A percentile compares a stretch with the other conserved stretches of the same genome.
These are phyloP conservation scores for Lerema accius DNA, from an alignment of 1,140 invertebrate species.

Conservation along the genomic window DNA sequence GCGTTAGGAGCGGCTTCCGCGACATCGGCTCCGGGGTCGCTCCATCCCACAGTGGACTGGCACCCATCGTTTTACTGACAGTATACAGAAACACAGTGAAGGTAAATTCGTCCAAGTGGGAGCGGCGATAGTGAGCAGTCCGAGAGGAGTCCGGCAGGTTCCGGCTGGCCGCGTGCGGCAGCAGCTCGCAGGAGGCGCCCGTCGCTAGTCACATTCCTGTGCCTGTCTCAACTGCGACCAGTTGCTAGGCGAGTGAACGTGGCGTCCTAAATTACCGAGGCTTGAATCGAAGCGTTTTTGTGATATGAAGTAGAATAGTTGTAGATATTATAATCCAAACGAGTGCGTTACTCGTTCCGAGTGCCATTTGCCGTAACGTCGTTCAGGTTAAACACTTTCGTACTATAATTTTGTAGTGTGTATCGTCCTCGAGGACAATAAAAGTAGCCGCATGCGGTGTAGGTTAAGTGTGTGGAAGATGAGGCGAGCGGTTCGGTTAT, in stretches of 20 bases:
- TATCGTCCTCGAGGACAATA: conserved; percentile 67
- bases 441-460: conserved; percentile 43
- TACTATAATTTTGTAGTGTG: conserved; percentile 60
- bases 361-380: conserved; percentile 74
- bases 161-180: conserved; percentile 30
- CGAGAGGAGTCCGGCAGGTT: conserved; percentile 42
- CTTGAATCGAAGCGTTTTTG: conserved; percentile 74
- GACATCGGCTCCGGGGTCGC: conserved; percentile 45
- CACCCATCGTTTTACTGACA: conserved; percentile 80
- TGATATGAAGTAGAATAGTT: conserved; percentile 78
- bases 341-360: conserved; percentile 66
- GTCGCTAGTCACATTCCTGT: conserved; percentile 64
- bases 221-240: conserved; percentile 51
- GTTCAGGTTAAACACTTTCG: conserved; percentile 52
- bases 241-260: conserved; percentile 49
- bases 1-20: conserved; percentile 71
- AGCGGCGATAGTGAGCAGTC: conserved; percentile 41
- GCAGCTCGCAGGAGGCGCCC: conserved; percentile 38
- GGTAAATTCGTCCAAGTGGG: conserved; percentile 40
- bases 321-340: conserved; percentile 59
- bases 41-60: conserved; percentile 74
- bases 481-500: conserved; percentile 39
- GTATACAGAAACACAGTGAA: conserved; percentile 23
- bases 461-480: conserved; percentile 39
- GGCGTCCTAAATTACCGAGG: conserved; percentile 60